These are phyloP conservation scores for Hiodon alosoides DNA, from an alignment of 2,113 vertebrate genomes.

Conservation along the genomic window DNA sequence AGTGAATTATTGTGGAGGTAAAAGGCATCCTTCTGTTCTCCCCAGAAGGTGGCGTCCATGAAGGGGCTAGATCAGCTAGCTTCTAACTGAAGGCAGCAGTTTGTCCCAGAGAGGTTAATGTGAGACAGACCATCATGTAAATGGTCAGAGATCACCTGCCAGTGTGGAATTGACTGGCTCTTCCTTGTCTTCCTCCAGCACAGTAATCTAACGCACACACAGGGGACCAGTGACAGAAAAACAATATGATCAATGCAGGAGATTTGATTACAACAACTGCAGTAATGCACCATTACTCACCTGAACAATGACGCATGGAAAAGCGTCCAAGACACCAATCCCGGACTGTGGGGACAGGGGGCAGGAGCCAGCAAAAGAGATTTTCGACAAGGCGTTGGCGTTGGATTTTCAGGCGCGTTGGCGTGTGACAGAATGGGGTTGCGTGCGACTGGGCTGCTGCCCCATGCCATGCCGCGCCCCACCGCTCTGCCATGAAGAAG, in stretches of 20 bases:
- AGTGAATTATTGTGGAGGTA: no score
- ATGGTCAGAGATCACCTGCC: neutral
- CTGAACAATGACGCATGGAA: neutral
- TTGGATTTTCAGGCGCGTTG: constrained; percentile 40
- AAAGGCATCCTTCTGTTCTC: no score
- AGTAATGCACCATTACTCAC: neutral
- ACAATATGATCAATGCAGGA: neutral
- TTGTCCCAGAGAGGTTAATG: neutral
- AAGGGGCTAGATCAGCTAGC: no score
- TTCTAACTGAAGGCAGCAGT: neutral
- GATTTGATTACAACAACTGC: neutral
- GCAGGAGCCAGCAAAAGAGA: neutral
- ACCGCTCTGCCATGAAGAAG: no score
- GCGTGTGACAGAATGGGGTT: constrained; percentile 68
- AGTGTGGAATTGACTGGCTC: neutral
- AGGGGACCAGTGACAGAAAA: neutral
- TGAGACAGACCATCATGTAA: neutral
- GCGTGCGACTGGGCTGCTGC: constrained; percentile 28
- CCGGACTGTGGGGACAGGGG: neutral
- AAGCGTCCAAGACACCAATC: neutral
- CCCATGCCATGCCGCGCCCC: constrained; percentile 46
- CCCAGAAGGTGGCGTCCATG: no score
- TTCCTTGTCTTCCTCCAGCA: neutral
- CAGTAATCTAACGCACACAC: neutral
- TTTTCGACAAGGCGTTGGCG: constrained; percentile 35